phyloP scores from a whole-genome alignment of 1,140 invertebrate species.

The Drosophila melanogaster region DNA sequence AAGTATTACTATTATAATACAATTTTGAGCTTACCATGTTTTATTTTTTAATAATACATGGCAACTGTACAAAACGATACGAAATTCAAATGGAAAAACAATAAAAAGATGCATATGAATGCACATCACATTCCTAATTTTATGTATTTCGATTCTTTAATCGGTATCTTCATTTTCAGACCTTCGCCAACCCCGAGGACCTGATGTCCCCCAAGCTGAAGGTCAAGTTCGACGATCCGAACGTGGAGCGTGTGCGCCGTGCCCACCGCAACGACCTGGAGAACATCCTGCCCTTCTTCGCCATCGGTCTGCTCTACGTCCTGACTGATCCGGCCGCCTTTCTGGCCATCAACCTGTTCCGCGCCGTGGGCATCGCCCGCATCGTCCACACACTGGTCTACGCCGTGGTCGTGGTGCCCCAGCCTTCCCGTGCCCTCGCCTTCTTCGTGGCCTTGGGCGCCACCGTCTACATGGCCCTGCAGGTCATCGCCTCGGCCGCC shows the following conservation, averaged over 20 bases:
- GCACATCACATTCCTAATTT: too few species aligned
- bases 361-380: conserved; percentile 86
- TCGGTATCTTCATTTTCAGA: conserved; percentile 81
- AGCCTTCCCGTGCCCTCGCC: conserved; percentile 86
- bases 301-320: conserved; percentile 87
- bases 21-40: too few species aligned
- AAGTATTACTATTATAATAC: too few species aligned
- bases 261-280: conserved; percentile 90
- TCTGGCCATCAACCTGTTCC: conserved; percentile 87
- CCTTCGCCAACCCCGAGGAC: conserved; percentile 87
- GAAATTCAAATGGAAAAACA: too few species aligned
- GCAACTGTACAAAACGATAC: too few species aligned
- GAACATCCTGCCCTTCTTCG: conserved; percentile 88
- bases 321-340: conserved; percentile 86
- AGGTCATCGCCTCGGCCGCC: conserved; percentile 79
- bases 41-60: too few species aligned
- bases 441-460: conserved; percentile 85
- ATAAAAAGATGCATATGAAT: too few species aligned
- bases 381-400: conserved; percentile 88
- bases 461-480: conserved; percentile 86
- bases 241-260: conserved; percentile 87
- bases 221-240: conserved; percentile 85
- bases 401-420: conserved; percentile 85
- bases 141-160: too few species aligned
- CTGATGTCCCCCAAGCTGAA: conserved; percentile 81